phyloP scores from a whole-genome alignment of 2,797 vertebrate species.

The Smutsia gigantea region DNA sequence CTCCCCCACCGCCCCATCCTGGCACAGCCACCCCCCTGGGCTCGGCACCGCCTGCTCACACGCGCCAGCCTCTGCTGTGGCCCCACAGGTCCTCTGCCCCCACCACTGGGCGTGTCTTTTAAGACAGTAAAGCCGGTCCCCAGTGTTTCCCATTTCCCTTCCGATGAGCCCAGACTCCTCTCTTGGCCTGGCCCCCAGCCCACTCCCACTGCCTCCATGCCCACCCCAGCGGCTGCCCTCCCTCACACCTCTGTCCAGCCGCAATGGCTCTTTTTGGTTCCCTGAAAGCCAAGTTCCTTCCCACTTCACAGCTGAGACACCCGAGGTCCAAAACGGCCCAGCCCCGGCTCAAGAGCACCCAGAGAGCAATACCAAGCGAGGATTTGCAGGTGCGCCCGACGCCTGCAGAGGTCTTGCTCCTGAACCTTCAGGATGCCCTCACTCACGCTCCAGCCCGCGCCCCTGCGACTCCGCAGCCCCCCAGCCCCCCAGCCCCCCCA shows the following conservation, averaged over 20 bases:
- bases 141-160: not conserved
- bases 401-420: not conserved
- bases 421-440: not conserved
- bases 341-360: not conserved
- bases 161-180: not conserved
- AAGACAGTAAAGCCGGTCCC: not conserved
- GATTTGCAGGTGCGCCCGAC: not conserved
- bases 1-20: not conserved
- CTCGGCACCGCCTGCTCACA: not conserved
- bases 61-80: not conserved
- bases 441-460: not conserved
- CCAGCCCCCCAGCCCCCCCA: not conserved
- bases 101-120: not conserved
- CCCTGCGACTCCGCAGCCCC: not conserved
- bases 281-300: not conserved
- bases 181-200: not conserved
- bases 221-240: not conserved
- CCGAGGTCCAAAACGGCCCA: not conserved
- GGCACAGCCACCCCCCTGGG: not conserved
- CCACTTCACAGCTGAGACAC: not conserved
- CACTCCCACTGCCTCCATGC: not conserved
- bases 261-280: not conserved
- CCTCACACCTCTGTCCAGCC: not conserved
- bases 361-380: not conserved
- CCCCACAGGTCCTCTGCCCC: not conserved